Evolutionary conservation across 1,140 invertebrate genomes (phyloP).

Genomic region (Coptotermes formosanus): DNA sequence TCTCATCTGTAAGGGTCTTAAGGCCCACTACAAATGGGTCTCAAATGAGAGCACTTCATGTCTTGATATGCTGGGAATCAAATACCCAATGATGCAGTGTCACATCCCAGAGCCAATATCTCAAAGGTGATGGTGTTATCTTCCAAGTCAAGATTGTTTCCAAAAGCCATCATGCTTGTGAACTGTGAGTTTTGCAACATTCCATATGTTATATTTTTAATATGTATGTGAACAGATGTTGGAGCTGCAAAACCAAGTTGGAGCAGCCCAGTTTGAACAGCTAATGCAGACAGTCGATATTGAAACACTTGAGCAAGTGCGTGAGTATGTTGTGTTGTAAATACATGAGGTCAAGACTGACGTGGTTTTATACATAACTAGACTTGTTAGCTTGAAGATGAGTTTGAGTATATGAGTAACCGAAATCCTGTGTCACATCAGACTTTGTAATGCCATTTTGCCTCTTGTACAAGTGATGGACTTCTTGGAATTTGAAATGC

Average conservation of each 20-base stretch:
- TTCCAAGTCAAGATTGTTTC: not conserved
- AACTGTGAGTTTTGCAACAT: too few relatives aligned
- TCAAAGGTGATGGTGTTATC: not conserved
- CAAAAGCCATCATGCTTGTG: not conserved
- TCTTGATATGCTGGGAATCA: too few relatives aligned
- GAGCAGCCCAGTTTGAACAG: conserved; percentile 64
- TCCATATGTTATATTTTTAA: not conserved
- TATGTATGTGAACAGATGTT: conserved; percentile 56
- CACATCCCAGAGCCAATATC: too few relatives aligned
- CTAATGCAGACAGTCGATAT: conserved; percentile 65
- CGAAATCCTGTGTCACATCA: not conserved
- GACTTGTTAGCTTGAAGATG: not conserved
- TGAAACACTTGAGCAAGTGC: conserved; percentile 66
- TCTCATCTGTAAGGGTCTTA: too few relatives aligned
- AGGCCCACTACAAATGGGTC: too few relatives aligned
- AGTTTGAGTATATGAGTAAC: not conserved
- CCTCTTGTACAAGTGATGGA: not conserved
- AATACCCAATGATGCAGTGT: too few relatives aligned
- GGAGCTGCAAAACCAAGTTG: conserved; percentile 62
- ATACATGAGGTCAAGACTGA: conserved; percentile 35
- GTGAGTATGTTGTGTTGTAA: conserved; percentile 59
- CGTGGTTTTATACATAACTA: not conserved
- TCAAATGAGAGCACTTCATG: too few relatives aligned
- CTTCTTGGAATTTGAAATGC: not conserved
- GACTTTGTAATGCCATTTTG: not conserved